Base-by-base conservation (phyloP, 1,140 invertebrate genomes). In the Vanessa tameamea region DNA sequence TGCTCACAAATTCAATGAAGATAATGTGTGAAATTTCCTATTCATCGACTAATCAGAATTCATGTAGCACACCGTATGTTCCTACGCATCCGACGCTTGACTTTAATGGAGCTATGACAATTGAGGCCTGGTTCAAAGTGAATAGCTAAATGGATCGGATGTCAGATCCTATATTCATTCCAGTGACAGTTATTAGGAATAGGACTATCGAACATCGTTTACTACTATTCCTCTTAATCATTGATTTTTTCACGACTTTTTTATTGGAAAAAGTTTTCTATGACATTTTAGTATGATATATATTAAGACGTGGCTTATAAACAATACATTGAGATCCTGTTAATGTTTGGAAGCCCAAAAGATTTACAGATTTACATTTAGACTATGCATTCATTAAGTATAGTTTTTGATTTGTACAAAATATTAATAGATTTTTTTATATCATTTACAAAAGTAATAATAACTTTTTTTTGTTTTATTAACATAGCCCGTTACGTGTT, bases 41-140 rank as follows among this genome's bases (percentile, higher is more conserved):
- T 71, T 67, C 68, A 75, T 67, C 64, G 16, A 43, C 14, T 70
- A 61, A 66, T 71, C 55, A 67, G 64, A 75, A 75, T 75, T 66
- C 68, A 71, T 61, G 69, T 55, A 53, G 69, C 43, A 70, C 15
- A 13, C 61, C 69, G 31, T 67, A 71, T 61, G 68, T 65, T 70
- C 55, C 73, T 71, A 74, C 69, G 68, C 47, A 53, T 51, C 13
- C 64, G 64, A 47, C 68, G 68, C 61, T 71, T 75, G 73, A 75
- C 73, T 75, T 64, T 71, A 75, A 75, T 65, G 51, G 63, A 64
- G 63, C 61, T 64, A 72, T 68, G 72, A 73, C 65, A 73, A 73
- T 73, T 43, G 72, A 55, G 43, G 50, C 51, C 47, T 64, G 37
- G 61, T 50, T 23, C 70, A 26, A 37, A 75, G 61, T 59, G 63